Evolutionary conservation across 2,888 invertebrate genomes (phyloP).

Genomic region (Ormyrus nitidulus): DNA sequence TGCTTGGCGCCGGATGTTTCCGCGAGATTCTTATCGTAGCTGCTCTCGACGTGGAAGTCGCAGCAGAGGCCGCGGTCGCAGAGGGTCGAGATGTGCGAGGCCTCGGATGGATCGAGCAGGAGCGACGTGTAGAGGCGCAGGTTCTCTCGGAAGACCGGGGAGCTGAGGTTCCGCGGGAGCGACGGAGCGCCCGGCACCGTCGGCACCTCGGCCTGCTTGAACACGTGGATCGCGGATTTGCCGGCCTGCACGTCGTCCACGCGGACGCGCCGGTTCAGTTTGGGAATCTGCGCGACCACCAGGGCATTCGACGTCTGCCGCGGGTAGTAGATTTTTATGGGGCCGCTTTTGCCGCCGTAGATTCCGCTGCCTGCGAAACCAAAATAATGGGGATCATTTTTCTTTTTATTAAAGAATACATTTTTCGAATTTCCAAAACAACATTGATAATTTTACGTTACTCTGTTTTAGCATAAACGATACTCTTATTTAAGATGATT

Average conservation of each 20-base stretch:
- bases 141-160: slow-evolving; percentile 41
- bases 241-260: not conserved
- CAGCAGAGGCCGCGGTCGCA: slow-evolving; percentile 62
- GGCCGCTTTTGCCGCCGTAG: slow-evolving; percentile 68
- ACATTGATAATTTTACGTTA: too few species aligned
- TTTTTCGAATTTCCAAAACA: too few species aligned
- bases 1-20: slow-evolving; percentile 55
- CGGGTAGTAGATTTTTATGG: slow-evolving; percentile 16
- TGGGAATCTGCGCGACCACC: slow-evolving; percentile 76
- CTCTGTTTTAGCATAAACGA: too few species aligned
- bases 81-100: slow-evolving; percentile 45
- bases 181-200: too few species aligned
- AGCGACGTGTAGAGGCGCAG: slow-evolving; percentile 56
- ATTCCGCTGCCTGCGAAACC: slow-evolving; percentile 76
- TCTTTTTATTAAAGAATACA: too few species aligned
- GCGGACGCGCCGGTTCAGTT: slow-evolving; percentile 59
- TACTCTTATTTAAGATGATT: too few species aligned
- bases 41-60: slow-evolving; percentile 58
- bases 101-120: not conserved
- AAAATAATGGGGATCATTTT: too few species aligned
- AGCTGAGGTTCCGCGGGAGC: too few species aligned
- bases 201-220: slow-evolving; percentile 43
- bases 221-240: slow-evolving; percentile 20
- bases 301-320: slow-evolving; percentile 70
- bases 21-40: slow-evolving; percentile 51